phyloP scores from a whole-genome alignment of 1,140 invertebrate genomes.

The Paraescarpia echinospica region DNA sequence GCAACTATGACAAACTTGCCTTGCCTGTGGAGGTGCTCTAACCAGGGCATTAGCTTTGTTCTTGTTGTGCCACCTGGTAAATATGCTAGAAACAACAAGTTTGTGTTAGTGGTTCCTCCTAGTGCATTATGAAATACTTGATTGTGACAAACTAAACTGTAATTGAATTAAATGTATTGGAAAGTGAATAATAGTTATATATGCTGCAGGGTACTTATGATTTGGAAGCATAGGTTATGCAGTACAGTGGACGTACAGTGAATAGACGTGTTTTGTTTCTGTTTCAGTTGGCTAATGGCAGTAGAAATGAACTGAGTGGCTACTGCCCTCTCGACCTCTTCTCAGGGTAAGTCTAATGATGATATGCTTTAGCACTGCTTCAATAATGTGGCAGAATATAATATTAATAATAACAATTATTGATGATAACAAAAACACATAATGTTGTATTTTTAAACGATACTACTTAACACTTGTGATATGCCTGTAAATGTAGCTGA shows the following conservation, averaged over 20 bases:
- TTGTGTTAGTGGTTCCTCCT: background rate
- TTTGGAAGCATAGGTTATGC: background rate
- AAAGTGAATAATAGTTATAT: background rate
- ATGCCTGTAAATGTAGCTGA: background rate
- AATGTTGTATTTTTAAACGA: background rate
- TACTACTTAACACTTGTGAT: background rate
- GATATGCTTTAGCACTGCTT: background rate
- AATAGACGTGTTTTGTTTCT: background rate
- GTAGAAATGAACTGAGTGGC: background rate
- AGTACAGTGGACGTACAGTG: background rate
- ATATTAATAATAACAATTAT: background rate
- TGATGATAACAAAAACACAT: background rate
- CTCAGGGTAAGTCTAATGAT: background rate
- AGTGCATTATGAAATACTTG: background rate
- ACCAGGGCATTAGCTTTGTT: background rate
- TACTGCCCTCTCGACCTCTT: background rate
- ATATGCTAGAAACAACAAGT: background rate
- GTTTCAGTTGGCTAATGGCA: background rate
- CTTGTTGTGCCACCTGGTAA: background rate
- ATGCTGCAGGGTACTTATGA: background rate
- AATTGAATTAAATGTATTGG: background rate
- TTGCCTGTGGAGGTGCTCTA: too few species aligned
- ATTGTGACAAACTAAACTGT: background rate
- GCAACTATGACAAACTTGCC: too few species aligned
- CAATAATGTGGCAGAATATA: background rate